Evolutionary conservation across 2,888 invertebrate genomes (phyloP), one percentile per base, ranked within the genome.

Genomic region (Drosophila dives): DNA sequence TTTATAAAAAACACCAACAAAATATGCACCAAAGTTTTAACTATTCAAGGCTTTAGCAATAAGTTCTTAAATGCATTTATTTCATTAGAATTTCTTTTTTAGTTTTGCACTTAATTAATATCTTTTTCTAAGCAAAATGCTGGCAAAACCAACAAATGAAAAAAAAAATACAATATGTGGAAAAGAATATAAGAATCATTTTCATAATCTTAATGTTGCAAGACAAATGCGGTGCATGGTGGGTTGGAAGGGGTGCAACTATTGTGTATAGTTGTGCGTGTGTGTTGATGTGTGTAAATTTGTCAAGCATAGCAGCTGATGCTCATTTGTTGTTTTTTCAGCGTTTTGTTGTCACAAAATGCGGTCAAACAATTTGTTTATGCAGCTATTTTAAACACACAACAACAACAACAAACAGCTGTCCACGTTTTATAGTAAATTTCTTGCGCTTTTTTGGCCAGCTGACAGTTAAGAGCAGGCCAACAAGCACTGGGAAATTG

Each of bases 101-200:
- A 7, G 7, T 45, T 20, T 45, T 12, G 15, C 45, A 7, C 7
- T 23, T 45, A 45, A 45, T 45, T 15, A 45, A 45, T 23, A 3
- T 20, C 3, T 45, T 45, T 45, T 45, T 1, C 11, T n/a, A 2
- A 40, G 17, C 49, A 49, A 53, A 49, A 62, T n/a, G 36, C 20
- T 48, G n/a, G 49, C 54, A 64, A 72, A 79, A 56, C 56, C 61
- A 68, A 68, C 58, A 76, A 81, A 75, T 74, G 65, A 54, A 62
- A 48, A 20, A 53, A 48, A 26, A 53, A 51, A 33, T n/a, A 56
- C 38, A 59, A 69, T 59, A 42, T 75, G 71, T 68, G 77, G 76
- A 83, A 86, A 88, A 81, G 90, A n/a, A n/a, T 89, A 88, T 89
- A 86, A 86, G 89, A 87, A 85, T 83, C 83, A 81, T 88, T 86